Base-by-base conservation (phyloP, 2,797 vertebrate genomes). In the Megalops cyprinoides region DNA sequence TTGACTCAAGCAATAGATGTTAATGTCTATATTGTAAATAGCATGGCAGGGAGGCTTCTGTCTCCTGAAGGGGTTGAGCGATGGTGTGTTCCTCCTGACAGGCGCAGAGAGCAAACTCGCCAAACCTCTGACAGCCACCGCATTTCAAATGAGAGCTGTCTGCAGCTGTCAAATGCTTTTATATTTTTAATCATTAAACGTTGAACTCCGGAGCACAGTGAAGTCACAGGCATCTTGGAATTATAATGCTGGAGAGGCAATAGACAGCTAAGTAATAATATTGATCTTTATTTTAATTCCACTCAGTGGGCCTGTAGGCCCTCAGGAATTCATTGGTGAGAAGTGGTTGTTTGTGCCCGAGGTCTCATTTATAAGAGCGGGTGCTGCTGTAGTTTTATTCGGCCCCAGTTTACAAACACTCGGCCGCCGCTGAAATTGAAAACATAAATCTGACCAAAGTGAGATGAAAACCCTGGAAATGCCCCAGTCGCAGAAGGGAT, bases 341-440 rank as follows among this genome's bases (percentile, higher is more conserved):
- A 92, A 90, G 86, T 86, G 85, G 84, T 86, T 90, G 87, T 89
- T 91, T 90, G 87, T 77, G 53, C 83, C 84, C 84, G 82, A 90
- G 85, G 79, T 84, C 84, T 91, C 86, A 85, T 92, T 92, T 89
- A 87, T 90, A 86, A 88, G 80, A 81, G 48, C 84, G 88, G 75
- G 80, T 78, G 83, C 86, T 85, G 79, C 89, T 90, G 89, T 80
- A 81, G 80, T 93, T 92, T 91, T 87, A 87, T 89, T 87, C 82
- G 81, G 83, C 82, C 79, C 77, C 77, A 84, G 51, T 88, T 87
- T 84, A 85, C 79, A 83, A 88, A 89, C 56, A 48, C 60, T 9
- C 1, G 67, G 77, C 88, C 53, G 56, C 44, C 34, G 18, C 31
- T 9, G 85, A 84, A 87, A 90, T 87, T 85, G 81, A 85, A 85